Evolutionary conservation across 2,113 vertebrate genomes (phyloP), one percentile per base, ranked within the genome.

Genomic region (Sapajus apella): DNA sequence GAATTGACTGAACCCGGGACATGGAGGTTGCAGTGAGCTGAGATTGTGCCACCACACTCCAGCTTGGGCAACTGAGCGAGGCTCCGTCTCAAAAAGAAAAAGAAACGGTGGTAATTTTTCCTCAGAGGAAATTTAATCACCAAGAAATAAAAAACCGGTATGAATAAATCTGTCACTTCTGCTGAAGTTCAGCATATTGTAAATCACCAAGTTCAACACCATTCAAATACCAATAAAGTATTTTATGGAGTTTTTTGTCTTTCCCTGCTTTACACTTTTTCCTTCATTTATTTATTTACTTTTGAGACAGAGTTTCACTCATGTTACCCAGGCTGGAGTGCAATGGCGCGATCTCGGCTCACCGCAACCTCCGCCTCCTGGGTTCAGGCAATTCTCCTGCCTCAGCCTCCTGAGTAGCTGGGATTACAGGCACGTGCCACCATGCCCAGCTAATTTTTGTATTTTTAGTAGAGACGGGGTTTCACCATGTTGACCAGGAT

Each of bases 151-250:
- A 93, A 77, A 90, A 52, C 10, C 16, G 3, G 18, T 18, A 80
- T 52, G 56, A 91, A 66, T 84, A 87, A 76, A 70, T 43, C 35
- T 83, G 30, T 64, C 40, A 85, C 37, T 94, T 73, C 27, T 93
- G 43, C 4, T 90, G 4, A 95, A 87, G 16, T 72, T 94, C 47
- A 96, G 25, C 17, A 94, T 37, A 14, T 43, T 56, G 14, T 90
- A 80, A 68, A 89, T n/a, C 32, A 95, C 47, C 64, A 91, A 87
- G 18, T 75, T 94, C 76, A 91, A 89, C 7, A 96, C 14, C 50
- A 94, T 30, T 85, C 30, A 96, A 96, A 86, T 87, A 86, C 6
- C 23, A 77, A 0, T 77, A 94, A 94, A 20, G 7, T 76, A 96
- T 72, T 72, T 93, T 88, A 9, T 27, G 89, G 75, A 94, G n/a